These are phyloP conservation scores for Lycophotia porphyrea DNA, from an alignment of 2,888 invertebrate species.

Conservation along the genomic window DNA sequence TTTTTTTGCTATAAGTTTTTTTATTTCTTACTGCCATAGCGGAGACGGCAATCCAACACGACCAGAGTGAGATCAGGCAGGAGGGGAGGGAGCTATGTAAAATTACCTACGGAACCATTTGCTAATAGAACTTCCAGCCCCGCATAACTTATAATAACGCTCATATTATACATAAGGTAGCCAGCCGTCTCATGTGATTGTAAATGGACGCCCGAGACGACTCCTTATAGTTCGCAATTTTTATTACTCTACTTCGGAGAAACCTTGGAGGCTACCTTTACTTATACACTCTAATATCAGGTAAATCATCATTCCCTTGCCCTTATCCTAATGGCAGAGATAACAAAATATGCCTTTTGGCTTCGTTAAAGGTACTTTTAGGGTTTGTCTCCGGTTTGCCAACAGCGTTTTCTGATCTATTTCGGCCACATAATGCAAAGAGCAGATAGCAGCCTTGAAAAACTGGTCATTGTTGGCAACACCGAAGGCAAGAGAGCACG, in stretches of 20 bases:
- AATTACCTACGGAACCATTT: constrained; percentile 32
- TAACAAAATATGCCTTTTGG: no score
- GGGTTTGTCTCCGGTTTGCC: no score
- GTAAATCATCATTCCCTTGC: no score
- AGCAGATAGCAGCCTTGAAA: no score
- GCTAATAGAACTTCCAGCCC: neutral
- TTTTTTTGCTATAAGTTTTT: neutral
- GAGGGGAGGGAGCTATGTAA: neutral
- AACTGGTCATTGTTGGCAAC: no score
- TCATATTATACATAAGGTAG: constrained; percentile 3
- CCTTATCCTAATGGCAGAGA: no score
- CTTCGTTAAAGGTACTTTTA: no score
- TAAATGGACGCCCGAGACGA: constrained; percentile 27
- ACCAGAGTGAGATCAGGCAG: neutral
- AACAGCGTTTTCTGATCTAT: no score
- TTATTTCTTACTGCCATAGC: neutral
- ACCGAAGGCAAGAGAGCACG: no score
- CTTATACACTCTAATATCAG: neutral
- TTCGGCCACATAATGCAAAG: no score
- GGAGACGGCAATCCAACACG: neutral
- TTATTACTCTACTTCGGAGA: constrained; percentile 21
- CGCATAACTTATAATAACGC: constrained; percentile 5
- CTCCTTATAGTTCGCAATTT: constrained; percentile 2
- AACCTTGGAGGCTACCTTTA: neutral
- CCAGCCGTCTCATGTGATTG: constrained; percentile 15